Conservation (phyloP, 2,113 vertebrate genomes). For the rat (Rattus norvegicus) region GRCr8 NC_086028.1:35187001-35187500, state of each 20-base stretch:
- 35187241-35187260: background rate
- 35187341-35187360: background rate
- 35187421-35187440: background rate
- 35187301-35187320: background rate
- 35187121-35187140: background rate
- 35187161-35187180: background rate
- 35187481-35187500: background rate
- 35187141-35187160: background rate
- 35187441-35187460: background rate
- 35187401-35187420: background rate
- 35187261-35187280: background rate
- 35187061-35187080: background rate
- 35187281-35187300: background rate
- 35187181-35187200: background rate
- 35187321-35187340: background rate
- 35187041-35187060: background rate
- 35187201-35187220: background rate
- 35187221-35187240: background rate
- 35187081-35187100: background rate
- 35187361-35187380: background rate
- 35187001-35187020: too few species aligned
- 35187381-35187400: background rate
- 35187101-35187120: background rate
- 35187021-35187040: background rate
- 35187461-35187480: background rate